These are phyloP conservation scores for Babylonia areolata DNA, from an alignment of 1,140 invertebrate genomes.

Conservation along the genomic window DNA sequence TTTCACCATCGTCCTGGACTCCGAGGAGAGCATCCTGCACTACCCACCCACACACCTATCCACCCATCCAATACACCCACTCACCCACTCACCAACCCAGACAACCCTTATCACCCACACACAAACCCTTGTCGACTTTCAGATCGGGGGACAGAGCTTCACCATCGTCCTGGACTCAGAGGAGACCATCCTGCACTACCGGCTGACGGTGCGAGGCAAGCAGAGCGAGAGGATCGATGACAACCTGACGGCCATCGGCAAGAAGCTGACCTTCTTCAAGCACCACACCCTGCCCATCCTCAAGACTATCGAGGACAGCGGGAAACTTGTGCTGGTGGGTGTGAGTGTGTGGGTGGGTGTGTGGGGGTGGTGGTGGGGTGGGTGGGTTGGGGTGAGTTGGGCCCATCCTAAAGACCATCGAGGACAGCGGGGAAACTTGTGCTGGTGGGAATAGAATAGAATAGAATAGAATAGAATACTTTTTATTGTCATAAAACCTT, in stretches of 20 bases:
- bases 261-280: slow-evolving; percentile 65
- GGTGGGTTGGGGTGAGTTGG: too few relatives aligned
- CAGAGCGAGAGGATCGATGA: slow-evolving; percentile 62
- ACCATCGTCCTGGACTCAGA: slow-evolving; percentile 69
- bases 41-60: too few relatives aligned
- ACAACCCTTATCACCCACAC: slow-evolving; percentile 66
- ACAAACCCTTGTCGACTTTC: too few relatives aligned
- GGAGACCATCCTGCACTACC: slow-evolving; percentile 63
- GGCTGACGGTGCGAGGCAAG: slow-evolving; percentile 59
- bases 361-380: too few relatives aligned
- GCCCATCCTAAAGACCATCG: too few relatives aligned
- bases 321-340: slow-evolving; percentile 70
- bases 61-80: too few relatives aligned
- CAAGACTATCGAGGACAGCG: slow-evolving; percentile 65
- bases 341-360: too few relatives aligned
- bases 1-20: slow-evolving; percentile 67
- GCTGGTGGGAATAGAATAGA: too few relatives aligned
- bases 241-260: slow-evolving; percentile 63
- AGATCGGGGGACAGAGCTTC: slow-evolving; percentile 69
- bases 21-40: slow-evolving; percentile 67
- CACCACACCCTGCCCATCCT: slow-evolving; percentile 67
- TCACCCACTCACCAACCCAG: slow-evolving; percentile 61
- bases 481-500: too few relatives aligned
- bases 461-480: too few relatives aligned
- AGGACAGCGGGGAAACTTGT: too few relatives aligned